phyloP scores from a whole-genome alignment of 2,888 invertebrate genomes.

The Tyria jacobaeae region DNA sequence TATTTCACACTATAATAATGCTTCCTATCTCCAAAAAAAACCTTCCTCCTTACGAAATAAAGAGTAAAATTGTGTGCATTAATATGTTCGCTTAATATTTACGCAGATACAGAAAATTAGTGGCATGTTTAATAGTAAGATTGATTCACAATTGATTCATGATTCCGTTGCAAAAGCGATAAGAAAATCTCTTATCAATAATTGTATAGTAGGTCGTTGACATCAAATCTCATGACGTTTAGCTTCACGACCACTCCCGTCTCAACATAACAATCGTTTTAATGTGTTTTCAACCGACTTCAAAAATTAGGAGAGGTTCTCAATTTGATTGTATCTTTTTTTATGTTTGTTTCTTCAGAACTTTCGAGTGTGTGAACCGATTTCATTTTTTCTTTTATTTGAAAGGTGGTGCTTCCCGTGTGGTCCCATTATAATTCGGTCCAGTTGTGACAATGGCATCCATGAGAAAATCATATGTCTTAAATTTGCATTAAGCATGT shows the following conservation, averaged over 20 bases:
- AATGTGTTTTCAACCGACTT: no score
- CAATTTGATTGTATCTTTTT: no score
- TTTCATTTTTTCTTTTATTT: no score
- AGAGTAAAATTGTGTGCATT: constrained; percentile 4
- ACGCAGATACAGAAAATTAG: background rate
- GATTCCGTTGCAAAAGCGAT: constrained; percentile 18
- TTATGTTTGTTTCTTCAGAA: no score
- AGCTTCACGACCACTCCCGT: background rate
- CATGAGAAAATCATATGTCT: no score
- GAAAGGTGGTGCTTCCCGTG: no score
- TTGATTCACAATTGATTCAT: constrained; percentile 27
- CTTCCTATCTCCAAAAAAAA: background rate
- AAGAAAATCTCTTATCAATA: constrained; percentile 19
- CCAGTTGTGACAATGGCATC: no score
- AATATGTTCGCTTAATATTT: background rate
- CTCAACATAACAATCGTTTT: background rate
- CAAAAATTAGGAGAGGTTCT: no score
- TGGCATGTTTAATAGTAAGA: constrained; percentile 5
- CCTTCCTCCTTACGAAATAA: constrained; percentile 7
- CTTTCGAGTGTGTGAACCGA: no score
- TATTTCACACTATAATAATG: no score
- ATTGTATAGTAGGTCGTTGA: constrained; percentile 27
- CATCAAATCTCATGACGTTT: constrained; percentile 13
- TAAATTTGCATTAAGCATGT: no score
- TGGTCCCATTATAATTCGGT: no score